phyloP scores from a whole-genome alignment of 92 coral and sea anemone genomes.

The Muricea muricata region DNA sequence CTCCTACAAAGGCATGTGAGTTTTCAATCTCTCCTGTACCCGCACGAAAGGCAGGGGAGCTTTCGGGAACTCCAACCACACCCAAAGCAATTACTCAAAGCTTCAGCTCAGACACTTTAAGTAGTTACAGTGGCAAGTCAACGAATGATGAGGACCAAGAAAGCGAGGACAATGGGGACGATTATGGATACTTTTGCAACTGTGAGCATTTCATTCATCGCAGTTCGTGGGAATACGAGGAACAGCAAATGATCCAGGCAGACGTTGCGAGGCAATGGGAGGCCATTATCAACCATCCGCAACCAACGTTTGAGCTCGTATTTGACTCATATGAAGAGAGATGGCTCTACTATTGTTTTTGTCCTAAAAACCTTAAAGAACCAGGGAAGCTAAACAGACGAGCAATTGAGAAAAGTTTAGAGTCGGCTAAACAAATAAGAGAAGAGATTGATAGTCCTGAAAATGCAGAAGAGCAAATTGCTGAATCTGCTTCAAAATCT shows the following conservation, averaged over 20 bases:
- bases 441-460: not conserved
- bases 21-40: not conserved
- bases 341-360: conserved; percentile 71
- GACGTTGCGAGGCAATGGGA: conserved; percentile 88
- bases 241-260: conserved; percentile 88
- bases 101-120: conserved; percentile 27
- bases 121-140: conserved; percentile 80
- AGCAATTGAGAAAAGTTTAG: conserved; percentile 16
- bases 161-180: conserved; percentile 79
- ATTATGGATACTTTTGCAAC: conserved; percentile 70
- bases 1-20: not conserved
- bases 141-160: conserved; percentile 74
- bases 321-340: conserved; percentile 74
- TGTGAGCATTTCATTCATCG: conserved; percentile 91
- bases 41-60: not conserved
- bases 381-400: conserved; percentile 20
- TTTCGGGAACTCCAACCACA: not conserved
- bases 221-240: conserved; percentile 93
- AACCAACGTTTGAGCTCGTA: conserved; percentile 69
- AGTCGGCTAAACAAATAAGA: not conserved
- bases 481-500: too few relatives aligned
- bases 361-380: not conserved
- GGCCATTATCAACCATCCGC: conserved; percentile 46
- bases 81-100: not conserved
- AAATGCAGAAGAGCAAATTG: not conserved